Base-by-base conservation (phyloP, 1,140 invertebrate species). In the Drosophila tristis region DNA sequence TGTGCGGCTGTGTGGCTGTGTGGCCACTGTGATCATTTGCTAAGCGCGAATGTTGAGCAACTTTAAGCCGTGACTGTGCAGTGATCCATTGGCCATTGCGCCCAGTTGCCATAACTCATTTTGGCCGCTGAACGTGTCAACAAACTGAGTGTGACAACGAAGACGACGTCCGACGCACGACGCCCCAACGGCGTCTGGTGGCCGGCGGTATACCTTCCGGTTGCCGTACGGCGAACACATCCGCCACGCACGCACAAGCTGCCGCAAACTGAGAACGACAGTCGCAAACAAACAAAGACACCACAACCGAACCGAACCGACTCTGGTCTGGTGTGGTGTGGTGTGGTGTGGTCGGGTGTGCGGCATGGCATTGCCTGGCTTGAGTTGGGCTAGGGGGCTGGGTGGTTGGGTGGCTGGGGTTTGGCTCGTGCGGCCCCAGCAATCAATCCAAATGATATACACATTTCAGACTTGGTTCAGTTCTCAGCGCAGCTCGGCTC, bases 381-480 rank as follows among this genome's bases (percentile, higher is more conserved):
- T 39, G 35, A 39, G 35, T 39, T 11, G 4, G 11, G 9, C 1
- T 35, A 16, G 16, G 0, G 9, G 4, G 7, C 11, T 39, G 9
- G 35, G 35, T 20, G 20, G 20, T 1, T 20, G 20, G 20, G 20
- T 20, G 35, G 11, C 4, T 39, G 35, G 35, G 35, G 35, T 39
- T 49, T 47, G 55, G 67, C 58, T 54, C 58, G 54, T 56, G 51
- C 59, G 55, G 65, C 57, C 55, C 68, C 45, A 26, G 71, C 82
- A 86, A 86, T 86, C 82, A 86, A 86, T 86, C 78, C 82, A 86
- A 86, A 86, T 86, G 82, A 86, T 86, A 86, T 81, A 86, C 82
- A 81, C 78, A 86, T 86, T 86, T 71, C 63, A 86, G 77, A 86
- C 64, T 71, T 47, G 65, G 65, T 68, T 54, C 65, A 45, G 60